Percentiles rank a stretch among this genome's conserved stretches.
phyloP scores from a whole-genome alignment of 1,140 invertebrate species.

The Bombus pyrosoma region DNA sequence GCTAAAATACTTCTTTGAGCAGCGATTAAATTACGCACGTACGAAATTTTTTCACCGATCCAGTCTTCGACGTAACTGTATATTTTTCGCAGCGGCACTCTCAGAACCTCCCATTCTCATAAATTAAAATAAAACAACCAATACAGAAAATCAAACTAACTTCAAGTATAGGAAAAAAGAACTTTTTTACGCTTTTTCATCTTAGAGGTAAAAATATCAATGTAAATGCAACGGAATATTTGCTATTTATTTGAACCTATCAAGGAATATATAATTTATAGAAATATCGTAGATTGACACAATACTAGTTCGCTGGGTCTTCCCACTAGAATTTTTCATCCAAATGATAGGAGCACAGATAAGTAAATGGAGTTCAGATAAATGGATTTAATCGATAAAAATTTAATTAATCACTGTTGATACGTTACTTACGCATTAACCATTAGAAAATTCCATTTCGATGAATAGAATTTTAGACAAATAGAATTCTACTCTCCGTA shows the following conservation, averaged over 20 bases:
- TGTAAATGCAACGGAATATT: not conserved
- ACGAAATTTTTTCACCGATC: not conserved
- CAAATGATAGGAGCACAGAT: too few relatives aligned
- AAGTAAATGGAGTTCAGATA: not conserved
- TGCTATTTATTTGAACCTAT: too few relatives aligned
- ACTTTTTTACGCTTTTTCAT: not conserved
- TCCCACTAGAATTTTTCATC: too few relatives aligned
- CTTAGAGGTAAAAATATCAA: not conserved
- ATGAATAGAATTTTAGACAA: not conserved
- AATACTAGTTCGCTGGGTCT: too few relatives aligned
- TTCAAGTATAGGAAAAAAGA: not conserved
- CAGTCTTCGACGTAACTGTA: constrained; percentile 14
- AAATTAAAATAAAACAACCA: not conserved
- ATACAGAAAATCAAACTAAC: not conserved
- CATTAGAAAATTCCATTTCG: not conserved
- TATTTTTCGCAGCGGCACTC: not conserved
- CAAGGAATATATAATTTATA: too few relatives aligned
- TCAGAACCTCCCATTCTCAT: not conserved
- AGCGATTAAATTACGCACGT: constrained; percentile 1
- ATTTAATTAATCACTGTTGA: not conserved
- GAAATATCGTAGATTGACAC: too few relatives aligned
- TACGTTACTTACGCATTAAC: too few relatives aligned
- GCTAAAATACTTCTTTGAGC: not conserved
- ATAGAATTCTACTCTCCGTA: not conserved
- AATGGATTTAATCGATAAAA: not conserved